Conservation (phyloP, 2,888 invertebrate species). For the Oscheius onirici region DNA sequence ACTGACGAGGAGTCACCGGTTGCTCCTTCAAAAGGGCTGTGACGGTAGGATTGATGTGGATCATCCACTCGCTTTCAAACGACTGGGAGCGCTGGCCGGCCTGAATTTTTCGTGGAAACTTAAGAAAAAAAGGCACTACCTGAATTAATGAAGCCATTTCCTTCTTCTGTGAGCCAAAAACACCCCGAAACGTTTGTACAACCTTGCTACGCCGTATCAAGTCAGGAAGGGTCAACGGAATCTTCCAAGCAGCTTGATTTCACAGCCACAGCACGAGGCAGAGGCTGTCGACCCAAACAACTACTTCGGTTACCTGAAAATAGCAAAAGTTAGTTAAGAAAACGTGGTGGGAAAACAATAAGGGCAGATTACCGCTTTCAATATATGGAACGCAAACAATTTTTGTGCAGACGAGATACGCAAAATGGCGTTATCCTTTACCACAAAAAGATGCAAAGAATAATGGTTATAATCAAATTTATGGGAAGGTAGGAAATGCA, state of each 20-base stretch:
- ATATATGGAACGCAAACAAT: too few species aligned
- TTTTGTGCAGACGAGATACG: too few species aligned
- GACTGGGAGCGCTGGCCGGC: neutral
- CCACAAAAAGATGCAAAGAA: too few species aligned
- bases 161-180: neutral
- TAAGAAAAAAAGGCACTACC: too few species aligned
- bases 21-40: conserved; percentile 74
- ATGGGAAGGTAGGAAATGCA: too few species aligned
- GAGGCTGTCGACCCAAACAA: neutral
- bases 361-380: neutral
- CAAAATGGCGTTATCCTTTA: too few species aligned
- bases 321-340: neutral
- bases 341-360: neutral
- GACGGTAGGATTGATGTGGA: conserved; percentile 2
- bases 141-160: conserved; percentile 8
- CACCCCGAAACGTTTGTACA: neutral
- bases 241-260: neutral
- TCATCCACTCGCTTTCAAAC: conserved; percentile 7
- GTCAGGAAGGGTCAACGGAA: neutral
- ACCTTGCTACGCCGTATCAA: neutral
- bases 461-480: too few species aligned
- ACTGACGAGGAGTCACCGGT: conserved; percentile 89
- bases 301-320: neutral
- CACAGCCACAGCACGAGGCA: neutral
- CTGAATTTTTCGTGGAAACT: too few species aligned